Evolutionary conservation across 2,888 invertebrate genomes (phyloP).

Genomic region (Glomeris marginata): DNA sequence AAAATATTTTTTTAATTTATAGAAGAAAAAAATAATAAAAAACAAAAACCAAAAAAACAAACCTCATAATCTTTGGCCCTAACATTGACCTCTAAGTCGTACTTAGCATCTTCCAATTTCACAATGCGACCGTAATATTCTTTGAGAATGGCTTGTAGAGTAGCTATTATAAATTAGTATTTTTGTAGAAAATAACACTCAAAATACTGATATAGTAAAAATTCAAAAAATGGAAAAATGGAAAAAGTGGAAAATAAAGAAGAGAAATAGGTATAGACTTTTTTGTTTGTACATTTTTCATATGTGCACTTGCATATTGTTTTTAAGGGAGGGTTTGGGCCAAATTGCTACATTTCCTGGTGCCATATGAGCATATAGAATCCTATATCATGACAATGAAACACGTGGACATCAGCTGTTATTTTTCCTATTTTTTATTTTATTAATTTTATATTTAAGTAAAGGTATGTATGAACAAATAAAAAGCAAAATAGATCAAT

Average conservation of each 20-base stretch:
- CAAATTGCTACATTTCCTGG: no score
- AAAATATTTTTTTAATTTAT: not conserved
- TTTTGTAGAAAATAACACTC: not conserved
- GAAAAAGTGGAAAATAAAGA: conserved; percentile 26
- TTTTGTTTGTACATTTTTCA: not conserved
- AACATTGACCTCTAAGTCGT: conserved; percentile 99
- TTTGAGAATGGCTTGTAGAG: conserved; percentile 84
- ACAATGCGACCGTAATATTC: conserved; percentile 94
- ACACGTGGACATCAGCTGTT: no score
- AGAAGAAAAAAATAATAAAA: not conserved
- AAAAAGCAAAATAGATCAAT: no score
- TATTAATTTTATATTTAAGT: no score
- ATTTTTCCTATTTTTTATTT: no score
- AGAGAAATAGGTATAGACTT: conserved; percentile 4
- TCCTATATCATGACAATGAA: no score
- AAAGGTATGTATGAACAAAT: no score
- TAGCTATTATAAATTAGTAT: conserved; percentile 39
- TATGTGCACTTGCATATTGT: not conserved
- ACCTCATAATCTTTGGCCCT: conserved; percentile 99
- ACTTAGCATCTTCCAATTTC: conserved; percentile 97
- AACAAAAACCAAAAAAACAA: conserved; percentile 25
- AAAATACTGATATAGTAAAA: conserved; percentile 2
- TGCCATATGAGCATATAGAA: no score
- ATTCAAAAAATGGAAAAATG: conserved; percentile 25
- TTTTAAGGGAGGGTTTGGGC: conserved; percentile 1